Evolutionary conservation across 2,888 invertebrate genomes (phyloP), one percentile per base, ranked within the genome.

Genomic region (Desoria tigrina): DNA sequence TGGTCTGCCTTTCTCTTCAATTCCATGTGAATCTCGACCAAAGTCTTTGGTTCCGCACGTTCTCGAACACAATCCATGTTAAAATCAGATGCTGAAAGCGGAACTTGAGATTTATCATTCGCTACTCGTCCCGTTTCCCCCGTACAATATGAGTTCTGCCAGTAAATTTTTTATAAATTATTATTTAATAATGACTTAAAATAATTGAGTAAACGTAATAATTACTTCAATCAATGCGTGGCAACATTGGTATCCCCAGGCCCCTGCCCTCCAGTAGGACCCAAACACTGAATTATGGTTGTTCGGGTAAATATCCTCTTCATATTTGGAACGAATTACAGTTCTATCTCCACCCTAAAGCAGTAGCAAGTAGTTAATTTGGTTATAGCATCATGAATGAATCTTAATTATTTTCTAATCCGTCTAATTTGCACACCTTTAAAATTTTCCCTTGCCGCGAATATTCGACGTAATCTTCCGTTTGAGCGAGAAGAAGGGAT

Each of bases 381-480:
- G n/a, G n/a, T n/a, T n/a, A n/a, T n/a, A n/a, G n/a, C n/a, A n/a
- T n/a, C n/a, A n/a, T n/a, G n/a, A n/a, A n/a, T 56, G 14, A 26
- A 21, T 54, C 26, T 37, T 24, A 7, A 9, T 23, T 4, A 28
- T 60, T 7, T 21, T 42, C 28, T 28, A 60, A 42, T 21, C 11
- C 39, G n/a, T n/a, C n/a, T n/a, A n/a, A n/a, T n/a, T n/a, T n/a
- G n/a, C n/a, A 61, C 63, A 79, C 79, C 77, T 81, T 82, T 16
- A 82, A 78, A 23, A 92, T 82, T 73, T 93, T 92, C 1, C 99
- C 99, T 75, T 92, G 91, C 60, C 96, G 83, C 28, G 95, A 94
- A 83, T 98, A 99, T 78, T 96, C 93, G 1, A 94, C 88, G 81
- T 98, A 99, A 78, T 92, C 87, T 79, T 99, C 99, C 0, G 94